phyloP scores from a whole-genome alignment of 2,113 vertebrate species.

The Pygoscelis adeliae region DNA sequence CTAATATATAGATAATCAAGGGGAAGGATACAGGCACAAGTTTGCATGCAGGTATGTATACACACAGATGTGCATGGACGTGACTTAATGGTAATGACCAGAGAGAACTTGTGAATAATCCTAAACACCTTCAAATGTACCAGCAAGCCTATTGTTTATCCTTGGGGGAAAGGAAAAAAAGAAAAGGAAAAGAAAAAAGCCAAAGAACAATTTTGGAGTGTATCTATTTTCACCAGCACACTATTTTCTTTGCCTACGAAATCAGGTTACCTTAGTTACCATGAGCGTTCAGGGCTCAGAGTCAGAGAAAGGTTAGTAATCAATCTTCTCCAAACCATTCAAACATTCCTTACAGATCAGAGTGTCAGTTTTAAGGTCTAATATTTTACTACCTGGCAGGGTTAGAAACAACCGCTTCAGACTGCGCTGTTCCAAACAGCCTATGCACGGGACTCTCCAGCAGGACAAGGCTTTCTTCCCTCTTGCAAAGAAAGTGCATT shows the following conservation, averaged over 20 bases:
- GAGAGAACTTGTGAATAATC: neutral
- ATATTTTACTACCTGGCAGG: neutral
- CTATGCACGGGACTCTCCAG: fast-evolving
- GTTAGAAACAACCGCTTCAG: fast-evolving
- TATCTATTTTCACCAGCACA: neutral
- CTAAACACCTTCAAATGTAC: neutral
- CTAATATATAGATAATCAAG: neutral
- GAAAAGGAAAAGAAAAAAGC: no score
- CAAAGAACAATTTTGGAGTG: neutral
- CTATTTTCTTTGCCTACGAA: neutral
- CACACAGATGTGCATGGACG: neutral
- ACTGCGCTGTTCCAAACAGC: neutral
- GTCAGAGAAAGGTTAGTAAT: neutral
- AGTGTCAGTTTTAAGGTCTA: neutral
- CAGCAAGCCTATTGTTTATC: neutral
- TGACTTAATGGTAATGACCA: neutral
- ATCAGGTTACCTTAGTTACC: neutral
- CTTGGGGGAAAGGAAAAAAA: neutral
- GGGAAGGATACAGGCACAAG: neutral
- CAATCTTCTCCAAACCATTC: neutral
- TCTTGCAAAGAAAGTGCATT: neutral
- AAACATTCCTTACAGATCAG: neutral
- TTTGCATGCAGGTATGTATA: neutral
- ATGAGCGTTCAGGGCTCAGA: neutral
- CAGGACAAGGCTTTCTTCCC: neutral